Conservation (phyloP, 2,888 invertebrate species). For the Lasioglossum figueresi region DNA sequence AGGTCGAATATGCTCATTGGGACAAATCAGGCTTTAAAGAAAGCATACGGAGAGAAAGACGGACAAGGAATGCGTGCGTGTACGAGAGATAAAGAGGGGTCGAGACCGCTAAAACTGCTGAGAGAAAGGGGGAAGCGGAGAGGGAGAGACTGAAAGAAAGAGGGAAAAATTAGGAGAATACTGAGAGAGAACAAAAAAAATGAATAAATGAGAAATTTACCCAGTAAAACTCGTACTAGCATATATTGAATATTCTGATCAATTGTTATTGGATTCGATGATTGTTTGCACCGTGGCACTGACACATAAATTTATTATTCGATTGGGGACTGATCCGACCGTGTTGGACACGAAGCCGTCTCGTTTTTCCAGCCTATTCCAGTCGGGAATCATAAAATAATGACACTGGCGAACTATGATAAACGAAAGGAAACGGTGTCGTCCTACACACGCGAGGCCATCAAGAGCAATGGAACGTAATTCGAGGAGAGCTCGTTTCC, state of each 20-base stretch:
- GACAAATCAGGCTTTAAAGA: slow-evolving; percentile 69
- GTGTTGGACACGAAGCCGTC: slow-evolving; percentile 15
- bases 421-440: slow-evolving; percentile 37
- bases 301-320: slow-evolving; percentile 78
- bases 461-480: slow-evolving; percentile 36
- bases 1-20: slow-evolving; percentile 78
- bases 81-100: slow-evolving; percentile 56
- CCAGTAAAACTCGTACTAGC: slow-evolving; percentile 75
- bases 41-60: slow-evolving; percentile 40
- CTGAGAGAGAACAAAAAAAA: slow-evolving; percentile 31
- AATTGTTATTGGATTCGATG: slow-evolving; percentile 82
- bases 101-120: slow-evolving; percentile 43
- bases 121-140: slow-evolving; percentile 39
- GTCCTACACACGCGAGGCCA: slow-evolving; percentile 38
- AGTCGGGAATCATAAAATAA: background rate
- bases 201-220: slow-evolving; percentile 49
- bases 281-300: slow-evolving; percentile 84
- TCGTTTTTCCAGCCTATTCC: background rate
- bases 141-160: slow-evolving; percentile 41
- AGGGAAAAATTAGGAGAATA: slow-evolving; percentile 30
- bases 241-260: slow-evolving; percentile 75
- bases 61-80: slow-evolving; percentile 56
- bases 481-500: slow-evolving; percentile 57
- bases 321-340: slow-evolving; percentile 49
- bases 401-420: background rate